Base-by-base conservation (phyloP, 2,797 vertebrate species). In the Sebastes ruberrimus region DNA sequence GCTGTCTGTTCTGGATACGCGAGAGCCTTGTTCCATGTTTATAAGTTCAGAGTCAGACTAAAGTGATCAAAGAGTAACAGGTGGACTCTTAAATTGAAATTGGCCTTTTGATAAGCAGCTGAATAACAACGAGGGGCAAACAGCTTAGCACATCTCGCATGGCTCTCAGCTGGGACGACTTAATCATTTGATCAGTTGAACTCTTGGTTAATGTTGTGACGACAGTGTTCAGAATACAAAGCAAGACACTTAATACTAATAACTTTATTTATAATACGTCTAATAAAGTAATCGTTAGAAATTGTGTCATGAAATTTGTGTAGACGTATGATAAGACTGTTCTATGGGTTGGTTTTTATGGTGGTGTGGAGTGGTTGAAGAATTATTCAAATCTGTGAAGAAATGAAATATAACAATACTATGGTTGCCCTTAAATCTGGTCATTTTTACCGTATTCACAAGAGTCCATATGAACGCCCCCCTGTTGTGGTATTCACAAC, bases 41-140 rank as follows among this genome's bases (percentile, higher is more conserved):
- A 46, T 64, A 71, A 81, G 72, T 82, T 77, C 74, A 82, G 73
- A 70, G 76, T 66, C 74, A 82, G 73, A 70, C 78, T 66, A 3
- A 68, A 85, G 53, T 77, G 68, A 88, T 88, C 85, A 86, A 84
- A 82, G 81, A 77, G 71, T 59, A 84, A 88, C 86, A 89, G 80
- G 86, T 86, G 86, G 79, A 76, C 65, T 59, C 78, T 84, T 69
- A 81, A 76, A 90, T 79, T 85, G 71, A 87, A 85, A 81, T 30
- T 68, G 59, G 68, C 63, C 86, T 78, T 89, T 74, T 75, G 72
- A 82, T 79, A 79, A 86, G 69, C 76, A 75, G 69, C 60, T 71
- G 75, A 88, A 82, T 73, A 81, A 78, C 81, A 86, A 84, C 25
- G 27, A 86, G 52, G 60, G 20, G 8, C 49, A 74, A 70, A 10